Base-by-base conservation (phyloP, 2,888 invertebrate genomes). In the Stratiomys singularior region DNA sequence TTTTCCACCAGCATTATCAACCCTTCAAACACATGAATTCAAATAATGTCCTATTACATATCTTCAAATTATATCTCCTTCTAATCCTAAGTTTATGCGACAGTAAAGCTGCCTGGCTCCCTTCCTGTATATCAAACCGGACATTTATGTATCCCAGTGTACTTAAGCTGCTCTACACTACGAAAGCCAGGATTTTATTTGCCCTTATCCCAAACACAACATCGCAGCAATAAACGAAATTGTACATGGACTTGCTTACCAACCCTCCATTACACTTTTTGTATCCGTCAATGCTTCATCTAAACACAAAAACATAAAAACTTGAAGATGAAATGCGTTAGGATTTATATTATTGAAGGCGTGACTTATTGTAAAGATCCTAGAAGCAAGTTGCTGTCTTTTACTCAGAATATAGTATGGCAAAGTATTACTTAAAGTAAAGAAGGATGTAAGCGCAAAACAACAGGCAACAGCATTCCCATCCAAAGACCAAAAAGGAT, bases 271-370 rank as follows among this genome's bases (percentile, higher is more conserved):
- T 37, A 37, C 37, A 9, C 37, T 5, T 37, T 37, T 37, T 37
- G 5, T 37, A 37, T 37, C 37, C 37, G 3, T 37, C 37, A 37
- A 37, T 37, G 37, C 37, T 60, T 1, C 58, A 60, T 11, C 4
- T 60, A 60, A 37, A 60, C 58, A 60, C 21, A 4, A 52, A 52
- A 5, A 52, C 21, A 67, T 4, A 44, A 7, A 67, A 64, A 67
- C 37, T 44, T 37, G 21, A 67, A 67, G 44, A 44, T 44, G 37
- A 44, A 67, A 44, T 44, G 67, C 67, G 15, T 21, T 11, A 67
- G 67, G 44, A 44, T 67, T 67, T 67, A 67, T 23, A 2, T 37
- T 21, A 28, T n/a, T 37, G 37, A 67, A 7, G 67, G 58, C 58
- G 58, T 25, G 58, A 60, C 58, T 60, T 21, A 21, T 25, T 60